Base-by-base conservation (phyloP, 2,113 vertebrate species). In the Notarius lentiginosus region DNA sequence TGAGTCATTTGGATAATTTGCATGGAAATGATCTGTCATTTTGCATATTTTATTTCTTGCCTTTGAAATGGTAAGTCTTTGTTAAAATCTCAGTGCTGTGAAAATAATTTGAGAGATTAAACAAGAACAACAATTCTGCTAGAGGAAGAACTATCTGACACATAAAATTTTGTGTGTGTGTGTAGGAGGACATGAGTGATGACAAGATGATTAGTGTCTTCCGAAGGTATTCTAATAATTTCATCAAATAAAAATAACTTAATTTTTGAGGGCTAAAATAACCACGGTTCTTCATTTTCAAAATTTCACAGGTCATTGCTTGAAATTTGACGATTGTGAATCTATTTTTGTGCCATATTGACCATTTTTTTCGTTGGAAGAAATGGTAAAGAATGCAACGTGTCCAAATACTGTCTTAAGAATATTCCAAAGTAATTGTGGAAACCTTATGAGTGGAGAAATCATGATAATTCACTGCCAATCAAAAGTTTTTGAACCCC, bases 1-100 rank as follows among this genome's bases (percentile, higher is more conserved):
- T 75, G 75, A 85, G 61, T 89, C 88, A 89, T 89, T 87, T 86
- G 88, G 79, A 75, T 66, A 68, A 89, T 89, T 85, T 89, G 68
- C 81, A 90, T 90, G 88, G 75, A 89, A 89, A 87, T 90, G 55
- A 86, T 84, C 60, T 66, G 41, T 85, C 81, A 82, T 86, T 89
- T 60, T 89, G 70, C n/a, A 85, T 90, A 86, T 88, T 81, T 90
- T 84, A 81, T 86, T 79, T 77, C 63, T 60, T 82, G 82, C 72
- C 86, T 86, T 75, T 47, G 49, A 79, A 84, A 85, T 87, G 83
- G 85, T 77, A 86, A 66, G 86, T 66, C 86, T 84, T 82, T 86
- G 73, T 88, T 89, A 77, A 89, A 86, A 87, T 79, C 49, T 27
- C 49, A 86, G 20, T 80, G 51, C 55, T 60, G 55, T 60, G 79